phyloP scores from a whole-genome alignment of 2,113 vertebrate genomes.

The Rhinoptilus africanus region DNA sequence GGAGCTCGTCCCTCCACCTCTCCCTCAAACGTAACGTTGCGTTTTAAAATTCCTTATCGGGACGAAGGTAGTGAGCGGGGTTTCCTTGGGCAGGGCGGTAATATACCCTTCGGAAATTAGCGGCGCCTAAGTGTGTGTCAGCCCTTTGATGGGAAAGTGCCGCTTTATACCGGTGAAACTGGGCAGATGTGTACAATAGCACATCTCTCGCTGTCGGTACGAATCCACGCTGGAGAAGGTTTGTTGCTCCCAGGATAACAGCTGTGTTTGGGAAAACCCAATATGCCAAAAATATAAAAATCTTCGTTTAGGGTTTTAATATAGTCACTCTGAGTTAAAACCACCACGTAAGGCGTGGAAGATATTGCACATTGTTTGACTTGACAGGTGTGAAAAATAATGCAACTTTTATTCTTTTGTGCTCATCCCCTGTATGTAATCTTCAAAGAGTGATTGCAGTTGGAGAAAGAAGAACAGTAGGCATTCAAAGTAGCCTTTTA shows the following conservation, averaged over 20 bases:
- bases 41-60: rapidly evolving
- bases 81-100: neutral
- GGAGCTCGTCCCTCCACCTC: neutral
- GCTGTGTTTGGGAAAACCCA: neutral
- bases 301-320: neutral
- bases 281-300: neutral
- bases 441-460: neutral
- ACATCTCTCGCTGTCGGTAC: neutral
- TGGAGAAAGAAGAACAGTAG: neutral
- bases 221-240: neutral
- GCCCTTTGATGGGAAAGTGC: neutral
- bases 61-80: rapidly evolving
- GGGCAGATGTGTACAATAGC: neutral
- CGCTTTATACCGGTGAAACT: neutral
- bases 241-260: neutral
- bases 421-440: neutral
- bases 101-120: rapidly evolving
- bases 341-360: neutral
- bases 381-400: neutral
- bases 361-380: neutral
- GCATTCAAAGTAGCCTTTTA: neutral
- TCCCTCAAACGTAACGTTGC: rapidly evolving
- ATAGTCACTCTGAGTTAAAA: neutral
- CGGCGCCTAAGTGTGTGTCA: neutral
- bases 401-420: neutral